Conservation (phyloP, 1,140 invertebrate species). For the Stegodyphus mimosarum region DNA sequence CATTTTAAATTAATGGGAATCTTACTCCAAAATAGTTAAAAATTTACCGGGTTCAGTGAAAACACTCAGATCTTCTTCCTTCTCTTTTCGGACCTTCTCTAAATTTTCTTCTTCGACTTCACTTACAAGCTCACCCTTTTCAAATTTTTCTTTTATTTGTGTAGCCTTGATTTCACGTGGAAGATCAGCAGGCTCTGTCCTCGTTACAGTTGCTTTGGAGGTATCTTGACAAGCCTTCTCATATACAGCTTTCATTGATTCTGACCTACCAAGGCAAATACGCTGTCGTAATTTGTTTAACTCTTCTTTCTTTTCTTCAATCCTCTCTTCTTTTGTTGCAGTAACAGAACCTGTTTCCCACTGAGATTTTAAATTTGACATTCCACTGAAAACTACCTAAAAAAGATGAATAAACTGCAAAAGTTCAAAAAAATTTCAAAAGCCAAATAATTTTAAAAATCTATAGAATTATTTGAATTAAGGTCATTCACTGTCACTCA, state of each 20-base stretch:
- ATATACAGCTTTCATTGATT: conserved; percentile 84
- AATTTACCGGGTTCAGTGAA: conserved; percentile 80
- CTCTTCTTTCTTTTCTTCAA: conserved; percentile 87
- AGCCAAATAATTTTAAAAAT: neutral
- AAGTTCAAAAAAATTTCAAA: neutral
- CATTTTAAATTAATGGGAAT: neutral
- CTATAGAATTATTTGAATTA: too few relatives aligned
- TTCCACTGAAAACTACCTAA: conserved; percentile 82
- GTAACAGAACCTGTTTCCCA: conserved; percentile 69
- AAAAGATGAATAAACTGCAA: neutral
- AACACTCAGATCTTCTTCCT: conserved; percentile 81
- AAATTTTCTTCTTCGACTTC: conserved; percentile 68
- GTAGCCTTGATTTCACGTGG: conserved; percentile 75
- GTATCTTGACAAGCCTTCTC: conserved; percentile 88
- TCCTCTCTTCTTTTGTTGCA: conserved; percentile 72
- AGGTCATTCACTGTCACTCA: neutral
- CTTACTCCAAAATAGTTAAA: neutral
- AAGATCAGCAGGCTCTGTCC: conserved; percentile 64
- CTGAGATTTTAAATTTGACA: conserved; percentile 78
- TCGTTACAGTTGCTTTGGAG: conserved; percentile 35
- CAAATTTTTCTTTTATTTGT: conserved; percentile 84
- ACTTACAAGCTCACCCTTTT: conserved; percentile 77
- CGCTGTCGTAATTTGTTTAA: conserved; percentile 79
- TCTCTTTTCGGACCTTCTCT: conserved; percentile 69
- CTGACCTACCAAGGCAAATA: conserved; percentile 63